Percentiles rank a stretch among this genome's conserved stretches.
Conservation (phyloP, 2,888 invertebrate genomes). For the Eutolmus rufibarbis region DNA sequence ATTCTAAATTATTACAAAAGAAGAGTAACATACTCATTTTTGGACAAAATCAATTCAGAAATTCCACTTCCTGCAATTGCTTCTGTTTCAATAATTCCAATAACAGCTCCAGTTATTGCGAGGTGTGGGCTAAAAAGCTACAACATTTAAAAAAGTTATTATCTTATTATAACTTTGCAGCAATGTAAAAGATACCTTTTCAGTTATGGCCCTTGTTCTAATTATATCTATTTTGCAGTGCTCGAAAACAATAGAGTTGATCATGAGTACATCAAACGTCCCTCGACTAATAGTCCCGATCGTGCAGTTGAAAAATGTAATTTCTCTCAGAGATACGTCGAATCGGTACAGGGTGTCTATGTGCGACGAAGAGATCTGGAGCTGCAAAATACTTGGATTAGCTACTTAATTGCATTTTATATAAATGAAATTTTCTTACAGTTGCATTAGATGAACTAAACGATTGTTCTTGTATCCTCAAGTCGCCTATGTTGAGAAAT, state of each 20-base stretch:
- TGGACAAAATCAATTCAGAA: constrained; percentile 54
- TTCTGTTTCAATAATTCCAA: constrained; percentile 58
- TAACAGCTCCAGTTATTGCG: constrained; percentile 57
- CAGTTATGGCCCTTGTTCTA: constrained; percentile 57
- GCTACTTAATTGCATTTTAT: background rate
- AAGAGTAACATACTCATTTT: constrained; percentile 54
- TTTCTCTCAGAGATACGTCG: constrained; percentile 57
- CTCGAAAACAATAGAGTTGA: constrained; percentile 57
- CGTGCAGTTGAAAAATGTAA: constrained; percentile 55
- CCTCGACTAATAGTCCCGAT: constrained; percentile 55
- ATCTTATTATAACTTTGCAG: background rate
- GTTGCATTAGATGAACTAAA: constrained; percentile 57
- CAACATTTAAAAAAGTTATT: background rate
- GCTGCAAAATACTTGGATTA: constrained; percentile 49
- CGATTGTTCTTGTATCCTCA: constrained; percentile 56
- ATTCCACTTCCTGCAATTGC: constrained; percentile 61
- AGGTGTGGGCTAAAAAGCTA: constrained; percentile 56
- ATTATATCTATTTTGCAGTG: constrained; percentile 57
- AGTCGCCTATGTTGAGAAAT: constrained; percentile 54
- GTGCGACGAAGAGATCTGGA: constrained; percentile 55
- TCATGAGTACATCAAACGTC: constrained; percentile 60
- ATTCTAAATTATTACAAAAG: no score
- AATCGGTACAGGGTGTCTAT: constrained; percentile 56
- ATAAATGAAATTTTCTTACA: constrained; percentile 50
- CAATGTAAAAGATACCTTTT: constrained; percentile 52